Base-by-base conservation (phyloP, 2,113 vertebrate species). In the Dolichallabes microphthalmus region DNA sequence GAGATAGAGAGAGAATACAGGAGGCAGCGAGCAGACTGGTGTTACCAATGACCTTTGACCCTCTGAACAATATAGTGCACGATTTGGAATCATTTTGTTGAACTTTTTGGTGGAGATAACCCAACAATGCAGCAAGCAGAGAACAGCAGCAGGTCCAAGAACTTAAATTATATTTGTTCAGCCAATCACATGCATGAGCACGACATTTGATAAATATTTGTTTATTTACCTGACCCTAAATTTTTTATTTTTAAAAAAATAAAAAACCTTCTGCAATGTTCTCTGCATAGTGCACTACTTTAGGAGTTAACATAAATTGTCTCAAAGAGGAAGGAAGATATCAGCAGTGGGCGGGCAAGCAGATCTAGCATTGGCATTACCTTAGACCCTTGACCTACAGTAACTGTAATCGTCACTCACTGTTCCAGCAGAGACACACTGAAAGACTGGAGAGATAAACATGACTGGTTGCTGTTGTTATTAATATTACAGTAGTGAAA, bases 321-420 rank as follows among this genome's bases (percentile, higher is more conserved):
- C 68, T 71, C 19, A 45, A 12, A 45, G 15, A 19, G 39, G 14
- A 80, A 63, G 45, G 7, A 45, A 45, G 45, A 45, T 61, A 25
- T 39, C 32, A 80, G 32, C 95, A 94, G 83, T 77, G 32, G 76
- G 32, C 64, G 84, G 17, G 80, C 82, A 81, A 60, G 74, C 82
- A 87, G 80, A 20, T 39, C 82, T 88, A 88, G 78, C 74, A 76
- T 60, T 39, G 60, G 73, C 93, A 95, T 96, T 95, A 96, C 96
- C 95, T 96, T 96, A 92, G 90, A 96, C 96, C 95, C 64, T 96
- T 94, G 90, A 96, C 95, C 96, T 64, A 96, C 82, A 92, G 95
- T 94, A 97, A 96, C 96, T 95, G 95, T 93, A 99, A 98, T 98
- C 97, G 96, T 97, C 97, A 98, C 95, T 96, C 96, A 97, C 97